Evolutionary conservation across 2,797 vertebrate species (phyloP).

Genomic region (Aulostomus chinensis): DNA sequence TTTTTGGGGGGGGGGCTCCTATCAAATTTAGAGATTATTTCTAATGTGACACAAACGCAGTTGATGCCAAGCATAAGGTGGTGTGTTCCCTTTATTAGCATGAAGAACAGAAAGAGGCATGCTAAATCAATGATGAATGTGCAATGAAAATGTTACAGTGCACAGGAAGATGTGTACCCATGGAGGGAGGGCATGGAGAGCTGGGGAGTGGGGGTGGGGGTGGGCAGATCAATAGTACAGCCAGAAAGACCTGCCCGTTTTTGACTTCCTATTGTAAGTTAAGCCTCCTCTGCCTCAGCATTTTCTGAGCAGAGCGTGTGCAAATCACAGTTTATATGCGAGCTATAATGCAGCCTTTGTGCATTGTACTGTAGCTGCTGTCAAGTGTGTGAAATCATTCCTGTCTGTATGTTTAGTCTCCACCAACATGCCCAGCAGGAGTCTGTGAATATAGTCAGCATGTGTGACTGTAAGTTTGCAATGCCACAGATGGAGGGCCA

Average conservation of each 20-base stretch:
- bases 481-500: conserved; percentile 72
- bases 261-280: conserved; percentile 54
- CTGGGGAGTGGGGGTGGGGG: neutral
- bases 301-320: conserved; percentile 46
- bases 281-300: conserved; percentile 44
- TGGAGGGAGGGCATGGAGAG: conserved; percentile 34
- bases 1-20: conserved; percentile 8
- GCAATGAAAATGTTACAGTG: conserved; percentile 66
- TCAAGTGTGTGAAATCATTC: conserved; percentile 57
- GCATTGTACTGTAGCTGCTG: conserved; percentile 32
- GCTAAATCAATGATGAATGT: conserved; percentile 64
- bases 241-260: conserved; percentile 41
- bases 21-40: conserved; percentile 11
- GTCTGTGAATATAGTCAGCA: conserved; percentile 58
- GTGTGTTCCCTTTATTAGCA: conserved; percentile 48
- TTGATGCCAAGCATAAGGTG: conserved; percentile 28
- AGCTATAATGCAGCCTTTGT: conserved; percentile 47
- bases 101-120: conserved; percentile 28
- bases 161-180: conserved; percentile 76
- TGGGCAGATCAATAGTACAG: conserved; percentile 55
- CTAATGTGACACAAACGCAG: conserved; percentile 13
- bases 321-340: conserved; percentile 39
- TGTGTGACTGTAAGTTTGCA: conserved; percentile 70
- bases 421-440: conserved; percentile 73
- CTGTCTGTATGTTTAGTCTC: conserved; percentile 62